Conservation (phyloP, 2,113 vertebrate genomes). For the Gila orcuttii region DNA sequence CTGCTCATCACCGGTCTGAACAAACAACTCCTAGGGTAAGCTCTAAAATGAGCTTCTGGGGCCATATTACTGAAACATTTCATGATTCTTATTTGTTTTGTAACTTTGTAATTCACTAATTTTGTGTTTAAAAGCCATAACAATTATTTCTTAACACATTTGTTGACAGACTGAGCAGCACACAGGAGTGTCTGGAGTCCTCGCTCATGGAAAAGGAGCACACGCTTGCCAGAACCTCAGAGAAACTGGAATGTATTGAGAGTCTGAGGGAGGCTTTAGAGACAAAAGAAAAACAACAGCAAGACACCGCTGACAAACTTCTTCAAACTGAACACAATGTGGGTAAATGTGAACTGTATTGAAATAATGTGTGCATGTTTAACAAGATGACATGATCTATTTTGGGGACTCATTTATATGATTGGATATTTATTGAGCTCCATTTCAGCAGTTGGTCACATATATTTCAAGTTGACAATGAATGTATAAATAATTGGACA, state of each 20-base stretch:
- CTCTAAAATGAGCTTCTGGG: not conserved
- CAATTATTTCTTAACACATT: not conserved
- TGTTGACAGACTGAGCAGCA: slow-evolving; percentile 76
- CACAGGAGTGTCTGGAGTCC: slow-evolving; percentile 83
- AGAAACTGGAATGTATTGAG: slow-evolving; percentile 80
- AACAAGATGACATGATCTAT: not conserved
- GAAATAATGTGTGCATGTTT: not conserved
- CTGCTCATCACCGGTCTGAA: slow-evolving; percentile 80
- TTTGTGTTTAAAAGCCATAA: not conserved
- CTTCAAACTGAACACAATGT: slow-evolving; percentile 79
- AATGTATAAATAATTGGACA: no score
- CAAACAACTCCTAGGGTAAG: slow-evolving; percentile 86
- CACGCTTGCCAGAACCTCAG: slow-evolving; percentile 71
- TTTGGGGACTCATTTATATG: not conserved
- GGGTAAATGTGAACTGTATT: slow-evolving; percentile 44
- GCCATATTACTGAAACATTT: not conserved
- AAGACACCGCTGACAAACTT: slow-evolving; percentile 79
- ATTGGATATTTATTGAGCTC: not conserved
- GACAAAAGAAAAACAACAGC: slow-evolving; percentile 76
- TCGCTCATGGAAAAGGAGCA: slow-evolving; percentile 87
- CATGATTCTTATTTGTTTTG: not conserved
- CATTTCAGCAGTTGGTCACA: not conserved
- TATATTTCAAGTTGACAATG: not conserved
- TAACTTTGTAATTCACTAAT: not conserved
- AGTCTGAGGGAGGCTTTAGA: slow-evolving; percentile 74